Evolutionary conservation across 2,113 vertebrate species (phyloP).

Genomic region (Xenotilapia flavipinnis): DNA sequence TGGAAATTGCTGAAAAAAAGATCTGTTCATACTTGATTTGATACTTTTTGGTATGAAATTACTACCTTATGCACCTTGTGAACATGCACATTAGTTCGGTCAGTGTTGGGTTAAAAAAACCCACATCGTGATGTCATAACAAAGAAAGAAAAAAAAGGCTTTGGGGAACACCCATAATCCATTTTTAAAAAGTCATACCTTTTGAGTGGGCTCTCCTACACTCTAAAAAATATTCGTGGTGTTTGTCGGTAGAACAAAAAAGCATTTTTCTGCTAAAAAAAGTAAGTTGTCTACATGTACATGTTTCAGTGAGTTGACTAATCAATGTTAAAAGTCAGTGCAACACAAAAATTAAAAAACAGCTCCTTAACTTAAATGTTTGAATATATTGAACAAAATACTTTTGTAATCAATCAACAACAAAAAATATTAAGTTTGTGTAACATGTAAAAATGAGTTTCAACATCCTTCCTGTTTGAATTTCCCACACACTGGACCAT

Average conservation of each 20-base stretch:
- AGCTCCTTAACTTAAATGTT: not conserved
- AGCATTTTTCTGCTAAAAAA: not conserved
- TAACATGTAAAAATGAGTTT: not conserved
- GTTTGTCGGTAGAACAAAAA: not conserved
- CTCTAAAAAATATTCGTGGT: fast-evolving
- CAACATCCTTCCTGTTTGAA: not conserved
- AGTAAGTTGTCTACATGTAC: not conserved
- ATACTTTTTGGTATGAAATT: not conserved
- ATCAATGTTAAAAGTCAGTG: not conserved
- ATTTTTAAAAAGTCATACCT: not conserved
- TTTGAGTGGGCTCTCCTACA: not conserved
- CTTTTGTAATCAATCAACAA: not conserved
- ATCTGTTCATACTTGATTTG: not conserved
- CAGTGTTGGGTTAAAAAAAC: not conserved
- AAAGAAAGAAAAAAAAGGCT: not conserved
- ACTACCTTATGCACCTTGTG: not conserved
- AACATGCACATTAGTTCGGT: not conserved
- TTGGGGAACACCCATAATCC: not conserved
- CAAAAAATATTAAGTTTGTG: not conserved
- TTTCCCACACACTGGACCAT: not conserved
- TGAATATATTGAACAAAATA: not conserved
- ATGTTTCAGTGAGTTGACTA: not conserved
- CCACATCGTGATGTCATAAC: not conserved
- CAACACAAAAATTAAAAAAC: not conserved
- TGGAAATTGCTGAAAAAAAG: not conserved